Evolutionary conservation across 2,797 vertebrate species (phyloP), one percentile per base, ranked within the genome.

Genomic region (Protonibea diacanthus): DNA sequence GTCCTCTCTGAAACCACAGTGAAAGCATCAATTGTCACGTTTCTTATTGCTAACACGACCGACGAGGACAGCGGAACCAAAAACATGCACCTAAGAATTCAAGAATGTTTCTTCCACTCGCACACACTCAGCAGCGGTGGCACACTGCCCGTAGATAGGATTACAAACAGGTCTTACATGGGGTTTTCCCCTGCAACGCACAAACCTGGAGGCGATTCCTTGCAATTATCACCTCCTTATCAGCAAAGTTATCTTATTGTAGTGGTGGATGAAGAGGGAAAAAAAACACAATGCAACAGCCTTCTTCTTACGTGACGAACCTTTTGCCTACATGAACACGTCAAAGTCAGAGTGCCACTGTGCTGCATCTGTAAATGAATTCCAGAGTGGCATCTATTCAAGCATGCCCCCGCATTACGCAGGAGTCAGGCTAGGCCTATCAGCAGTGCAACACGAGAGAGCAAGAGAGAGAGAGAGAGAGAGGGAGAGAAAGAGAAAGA

Each of bases 331-430:
- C 67, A 55, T 38, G 42, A 49, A 21, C 49, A 64, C 12, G 81
- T 62, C 74, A 71, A 60, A 76, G 74, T 72, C 49, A n/a, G 44
- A 64, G 66, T 79, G 82, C 48, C 76, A 80, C 59, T 70, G 74
- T 40, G 58, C 81, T 47, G 81, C 89, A 86, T 92, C 89, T 89
- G 86, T 83, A 88, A 88, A 91, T 84, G 76, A 83, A 88, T 91
- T 86, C 86, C 88, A 77, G 82, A 83, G 88, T 82, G 82, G 81
- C 84, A 90, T 89, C 85, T 86, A 89, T 91, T 92, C 90, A 92
- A 88, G 88, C 83, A 80, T 86, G 76, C 91, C 87, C 89, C 86
- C 88, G 85, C 90, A 90, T 86, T 84, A 92, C 84, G 83, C 87
- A 90, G 87, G 85, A 65, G 78, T 70, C 74, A 21, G 86, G 80